A percentile compares a stretch with the other conserved stretches of the same genome.
Conservation (phyloP, 2,797 vertebrate species). For the Lacerta agilis region DNA sequence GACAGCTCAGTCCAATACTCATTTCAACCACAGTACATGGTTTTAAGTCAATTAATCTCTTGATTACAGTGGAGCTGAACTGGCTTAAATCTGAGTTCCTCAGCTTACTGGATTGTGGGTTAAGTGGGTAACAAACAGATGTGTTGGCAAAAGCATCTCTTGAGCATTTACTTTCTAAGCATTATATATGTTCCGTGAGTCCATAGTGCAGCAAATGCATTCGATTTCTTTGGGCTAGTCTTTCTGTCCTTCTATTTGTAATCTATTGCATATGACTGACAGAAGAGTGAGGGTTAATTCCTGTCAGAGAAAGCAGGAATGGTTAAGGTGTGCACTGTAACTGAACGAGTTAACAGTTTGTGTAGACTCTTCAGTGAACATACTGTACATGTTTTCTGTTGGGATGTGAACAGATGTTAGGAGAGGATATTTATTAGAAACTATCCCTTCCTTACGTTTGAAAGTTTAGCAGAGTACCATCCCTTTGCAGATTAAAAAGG, state of each 20-base stretch:
- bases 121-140: constrained; percentile 12
- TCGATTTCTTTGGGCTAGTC: not conserved
- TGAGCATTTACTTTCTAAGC: not conserved
- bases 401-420: too few relatives aligned
- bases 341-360: not conserved
- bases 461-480: too few relatives aligned
- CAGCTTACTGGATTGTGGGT: constrained; percentile 19
- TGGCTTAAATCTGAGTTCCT: constrained; percentile 13
- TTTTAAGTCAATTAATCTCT: constrained; percentile 13
- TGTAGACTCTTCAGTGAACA: not conserved
- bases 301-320: not conserved
- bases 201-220: not conserved
- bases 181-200: not conserved
- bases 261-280: not conserved
- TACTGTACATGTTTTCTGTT: not conserved
- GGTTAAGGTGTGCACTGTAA: not conserved
- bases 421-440: too few relatives aligned
- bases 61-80: constrained; percentile 18
- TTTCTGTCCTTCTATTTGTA: not conserved
- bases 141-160: constrained; percentile 12
- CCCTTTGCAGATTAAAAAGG: too few relatives aligned
- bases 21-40: not conserved
- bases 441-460: too few relatives aligned
- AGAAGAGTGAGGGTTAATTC: not conserved
- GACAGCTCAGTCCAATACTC: not conserved